Evolutionary conservation across 2,797 vertebrate genomes (phyloP).

Genomic region (Tenualosa ilisha): DNA sequence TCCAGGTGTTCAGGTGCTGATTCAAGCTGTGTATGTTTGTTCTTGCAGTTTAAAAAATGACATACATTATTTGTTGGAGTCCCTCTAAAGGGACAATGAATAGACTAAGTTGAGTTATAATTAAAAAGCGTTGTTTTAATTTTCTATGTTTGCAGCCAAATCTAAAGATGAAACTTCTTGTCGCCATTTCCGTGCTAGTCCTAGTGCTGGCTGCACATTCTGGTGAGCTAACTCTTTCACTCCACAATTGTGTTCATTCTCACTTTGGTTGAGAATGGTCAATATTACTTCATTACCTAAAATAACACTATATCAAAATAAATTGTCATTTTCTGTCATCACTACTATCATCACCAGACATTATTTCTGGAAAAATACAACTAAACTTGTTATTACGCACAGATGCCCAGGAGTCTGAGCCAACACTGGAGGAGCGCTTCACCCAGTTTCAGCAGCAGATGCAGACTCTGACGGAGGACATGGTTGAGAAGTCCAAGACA

Average conservation of each 20-base stretch:
- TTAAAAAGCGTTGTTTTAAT: background rate
- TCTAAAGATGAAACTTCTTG: slow-evolving; percentile 71
- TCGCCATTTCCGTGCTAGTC: slow-evolving; percentile 74
- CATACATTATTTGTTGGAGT: background rate
- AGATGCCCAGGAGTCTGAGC: slow-evolving; percentile 66
- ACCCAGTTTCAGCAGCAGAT: slow-evolving; percentile 33
- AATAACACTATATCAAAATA: too few relatives aligned
- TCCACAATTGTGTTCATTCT: background rate
- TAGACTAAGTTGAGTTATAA: background rate
- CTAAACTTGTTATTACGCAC: background rate
- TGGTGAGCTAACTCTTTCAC: slow-evolving; percentile 59
- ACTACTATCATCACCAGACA: too few relatives aligned
- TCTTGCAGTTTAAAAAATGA: background rate
- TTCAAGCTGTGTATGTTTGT: background rate
- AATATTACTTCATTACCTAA: too few relatives aligned
- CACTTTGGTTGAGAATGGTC: background rate
- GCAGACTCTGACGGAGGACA: background rate
- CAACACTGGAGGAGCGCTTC: slow-evolving; percentile 38
- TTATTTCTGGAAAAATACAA: too few relatives aligned
- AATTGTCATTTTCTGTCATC: background rate
- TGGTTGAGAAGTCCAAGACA: slow-evolving; percentile 50
- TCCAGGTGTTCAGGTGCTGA: slow-evolving; percentile 49
- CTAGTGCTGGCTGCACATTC: slow-evolving; percentile 71
- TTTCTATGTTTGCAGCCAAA: slow-evolving; percentile 37
- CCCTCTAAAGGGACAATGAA: background rate